phyloP scores from a whole-genome alignment of 2,888 invertebrate genomes.

The Polydrusus pterygomalis region DNA sequence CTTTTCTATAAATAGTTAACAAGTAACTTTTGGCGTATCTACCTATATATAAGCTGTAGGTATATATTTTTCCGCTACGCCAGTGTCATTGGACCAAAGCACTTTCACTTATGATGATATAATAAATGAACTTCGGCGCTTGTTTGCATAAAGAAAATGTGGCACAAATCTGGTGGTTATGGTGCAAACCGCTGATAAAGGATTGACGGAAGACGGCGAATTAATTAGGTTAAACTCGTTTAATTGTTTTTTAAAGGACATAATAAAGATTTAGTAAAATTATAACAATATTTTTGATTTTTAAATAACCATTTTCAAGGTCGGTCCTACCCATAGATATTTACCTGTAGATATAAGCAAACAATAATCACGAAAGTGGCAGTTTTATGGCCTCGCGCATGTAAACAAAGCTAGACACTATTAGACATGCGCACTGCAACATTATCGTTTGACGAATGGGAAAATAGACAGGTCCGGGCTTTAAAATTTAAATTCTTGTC shows the following conservation, averaged over 20 bases:
- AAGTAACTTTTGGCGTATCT: too few species aligned
- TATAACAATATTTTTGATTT: not conserved
- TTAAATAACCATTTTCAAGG: too few species aligned
- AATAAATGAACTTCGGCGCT: constrained; percentile 41
- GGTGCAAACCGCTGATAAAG: constrained; percentile 5
- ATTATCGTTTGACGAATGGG: too few species aligned
- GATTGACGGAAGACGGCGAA: constrained; percentile 3
- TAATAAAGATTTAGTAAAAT: not conserved
- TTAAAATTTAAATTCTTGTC: too few species aligned
- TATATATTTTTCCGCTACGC: not conserved
- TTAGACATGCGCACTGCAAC: too few species aligned
- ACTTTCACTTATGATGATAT: constrained; percentile 49
- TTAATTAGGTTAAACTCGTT: constrained; percentile 2
- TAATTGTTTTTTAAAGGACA: not conserved
- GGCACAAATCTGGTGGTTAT: constrained; percentile 18
- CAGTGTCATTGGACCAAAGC: constrained; percentile 28
- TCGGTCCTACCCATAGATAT: too few species aligned
- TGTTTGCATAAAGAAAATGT: constrained; percentile 24
- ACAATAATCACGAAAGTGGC: too few species aligned
- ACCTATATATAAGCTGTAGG: too few species aligned
- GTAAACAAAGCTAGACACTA: too few species aligned
- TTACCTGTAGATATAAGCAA: too few species aligned
- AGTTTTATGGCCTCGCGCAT: too few species aligned
- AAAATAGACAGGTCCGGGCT: too few species aligned
- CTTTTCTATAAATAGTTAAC: not conserved